Percentiles rank a stretch among this genome's conserved stretches.
phyloP scores from a whole-genome alignment of 2,888 invertebrate species.

The Tromatobia lineatoria region DNA sequence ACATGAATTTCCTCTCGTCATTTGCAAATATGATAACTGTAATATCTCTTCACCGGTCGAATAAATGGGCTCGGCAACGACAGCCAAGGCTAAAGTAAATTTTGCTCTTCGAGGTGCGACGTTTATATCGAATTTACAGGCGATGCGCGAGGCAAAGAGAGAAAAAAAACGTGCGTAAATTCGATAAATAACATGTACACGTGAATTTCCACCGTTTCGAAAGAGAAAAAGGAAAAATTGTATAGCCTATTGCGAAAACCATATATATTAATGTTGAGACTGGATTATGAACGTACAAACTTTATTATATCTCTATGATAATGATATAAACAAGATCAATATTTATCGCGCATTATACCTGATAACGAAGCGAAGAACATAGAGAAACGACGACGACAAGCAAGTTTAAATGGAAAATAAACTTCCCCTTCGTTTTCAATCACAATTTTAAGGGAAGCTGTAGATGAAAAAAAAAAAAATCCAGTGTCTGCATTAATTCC shows the following conservation, averaged over 20 bases:
- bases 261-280: constrained; percentile 77
- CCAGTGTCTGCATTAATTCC: constrained; percentile 21
- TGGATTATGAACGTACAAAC: constrained; percentile 81
- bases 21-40: background rate
- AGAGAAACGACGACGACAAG: constrained; percentile 12
- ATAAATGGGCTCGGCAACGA: constrained; percentile 1
- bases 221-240: constrained; percentile 12
- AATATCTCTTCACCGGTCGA: background rate
- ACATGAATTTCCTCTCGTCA: background rate
- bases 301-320: constrained; percentile 67
- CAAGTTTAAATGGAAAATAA: background rate
- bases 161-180: background rate
- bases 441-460: background rate
- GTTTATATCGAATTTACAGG: background rate
- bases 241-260: constrained; percentile 42
- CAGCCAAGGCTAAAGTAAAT: background rate
- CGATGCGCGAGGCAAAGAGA: constrained; percentile 4
- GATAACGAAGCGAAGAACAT: constrained; percentile 35
- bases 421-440: background rate
- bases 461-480: constrained; percentile 8
- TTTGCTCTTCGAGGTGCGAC: constrained; percentile 6
- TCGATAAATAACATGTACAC: constrained; percentile 8
- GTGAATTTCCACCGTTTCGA: background rate
- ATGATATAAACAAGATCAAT: constrained; percentile 33
- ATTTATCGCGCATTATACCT: constrained; percentile 34